These are phyloP conservation scores for Harpegnathos saltator DNA, from an alignment of 1,140 invertebrate species.

Conservation along the genomic window DNA sequence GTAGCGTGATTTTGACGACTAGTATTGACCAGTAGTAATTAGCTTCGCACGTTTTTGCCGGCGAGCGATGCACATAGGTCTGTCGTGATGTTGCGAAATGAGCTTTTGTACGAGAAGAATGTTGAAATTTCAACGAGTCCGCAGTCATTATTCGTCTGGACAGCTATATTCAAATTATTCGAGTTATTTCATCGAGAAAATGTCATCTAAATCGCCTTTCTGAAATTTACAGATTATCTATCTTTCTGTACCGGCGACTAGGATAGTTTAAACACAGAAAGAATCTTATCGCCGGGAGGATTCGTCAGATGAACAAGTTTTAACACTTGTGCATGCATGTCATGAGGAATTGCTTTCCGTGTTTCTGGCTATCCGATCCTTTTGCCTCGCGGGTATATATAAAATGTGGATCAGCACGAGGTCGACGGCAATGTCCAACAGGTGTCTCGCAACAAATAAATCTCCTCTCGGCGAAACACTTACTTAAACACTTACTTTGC, in stretches of 20 bases:
- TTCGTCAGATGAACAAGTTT: not conserved
- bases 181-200: no score
- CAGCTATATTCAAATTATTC: no score
- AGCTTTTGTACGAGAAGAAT: no score
- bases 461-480: not conserved
- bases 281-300: not conserved
- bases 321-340: not conserved
- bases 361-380: constrained; percentile 8
- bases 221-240: no score
- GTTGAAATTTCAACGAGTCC: no score
- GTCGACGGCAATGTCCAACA: constrained; percentile 28
- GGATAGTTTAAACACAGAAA: not conserved
- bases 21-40: no score
- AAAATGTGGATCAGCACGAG: constrained; percentile 11
- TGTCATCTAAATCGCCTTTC: no score
- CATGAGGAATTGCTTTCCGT: not conserved
- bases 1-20: no score
- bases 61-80: no score
- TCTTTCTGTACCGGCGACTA: not conserved
- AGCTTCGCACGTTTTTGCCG: no score
- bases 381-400: not conserved
- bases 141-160: no score
- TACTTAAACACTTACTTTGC: not conserved
- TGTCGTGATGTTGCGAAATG: no score
- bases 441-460: not conserved